A percentile compares a stretch with the other conserved stretches of the same genome.
phyloP scores from a whole-genome alignment of 2,113 vertebrate species.

The Asarcornis scutulata region DNA sequence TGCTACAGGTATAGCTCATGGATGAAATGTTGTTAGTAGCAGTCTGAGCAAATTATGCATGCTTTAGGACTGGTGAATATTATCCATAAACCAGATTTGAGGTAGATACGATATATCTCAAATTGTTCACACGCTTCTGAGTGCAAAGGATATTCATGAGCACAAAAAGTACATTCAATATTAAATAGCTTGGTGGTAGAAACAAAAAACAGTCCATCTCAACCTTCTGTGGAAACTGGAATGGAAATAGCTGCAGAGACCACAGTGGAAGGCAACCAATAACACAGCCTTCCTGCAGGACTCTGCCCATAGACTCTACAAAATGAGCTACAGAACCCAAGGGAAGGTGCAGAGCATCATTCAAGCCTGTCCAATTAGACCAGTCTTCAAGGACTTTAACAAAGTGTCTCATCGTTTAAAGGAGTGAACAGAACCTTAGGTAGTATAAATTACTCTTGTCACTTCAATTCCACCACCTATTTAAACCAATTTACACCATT shows the following conservation, averaged over 20 bases:
- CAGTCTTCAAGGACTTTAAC: background rate
- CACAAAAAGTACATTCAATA: background rate
- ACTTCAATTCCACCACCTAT: slow-evolving; percentile 55
- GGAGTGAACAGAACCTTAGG: background rate
- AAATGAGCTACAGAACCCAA: slow-evolving; percentile 1
- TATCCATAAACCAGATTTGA: background rate
- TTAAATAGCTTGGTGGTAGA: background rate
- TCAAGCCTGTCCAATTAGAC: background rate
- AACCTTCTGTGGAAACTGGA: background rate
- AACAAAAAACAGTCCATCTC: background rate
- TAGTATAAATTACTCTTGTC: slow-evolving; percentile 62
- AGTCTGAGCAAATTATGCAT: background rate
- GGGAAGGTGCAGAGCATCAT: background rate
- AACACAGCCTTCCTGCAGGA: background rate
- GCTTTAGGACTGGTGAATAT: background rate
- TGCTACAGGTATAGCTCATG: background rate
- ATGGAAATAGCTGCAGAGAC: background rate
- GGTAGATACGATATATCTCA: background rate
- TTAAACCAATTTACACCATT: slow-evolving; percentile 55
- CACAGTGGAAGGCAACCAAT: background rate
- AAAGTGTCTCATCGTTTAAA: background rate
- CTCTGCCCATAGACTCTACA: background rate
- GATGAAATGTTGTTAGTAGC: background rate
- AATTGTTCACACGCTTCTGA: background rate
- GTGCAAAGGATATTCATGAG: background rate